Percentiles rank a stretch among this genome's conserved stretches.
Evolutionary conservation across 1,140 invertebrate genomes (phyloP).

Genomic region (Drosophila nigromelanica): DNA sequence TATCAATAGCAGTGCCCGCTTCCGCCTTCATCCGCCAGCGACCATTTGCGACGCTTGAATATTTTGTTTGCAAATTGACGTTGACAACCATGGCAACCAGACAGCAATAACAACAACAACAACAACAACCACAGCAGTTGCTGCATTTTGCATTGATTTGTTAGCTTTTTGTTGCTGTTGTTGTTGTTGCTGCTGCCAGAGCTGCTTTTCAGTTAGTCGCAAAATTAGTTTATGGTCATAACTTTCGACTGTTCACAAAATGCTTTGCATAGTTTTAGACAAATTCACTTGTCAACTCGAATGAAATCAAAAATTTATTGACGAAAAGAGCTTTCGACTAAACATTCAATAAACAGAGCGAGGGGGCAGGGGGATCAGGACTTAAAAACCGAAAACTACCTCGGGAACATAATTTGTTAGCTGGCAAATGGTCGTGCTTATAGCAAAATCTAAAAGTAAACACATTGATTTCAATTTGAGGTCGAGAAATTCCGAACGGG

Average conservation of each 20-base stretch:
- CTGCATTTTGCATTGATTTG: slow-evolving; percentile 57
- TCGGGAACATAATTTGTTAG: neutral
- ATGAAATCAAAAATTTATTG: slow-evolving; percentile 12
- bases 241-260: slow-evolving; percentile 1
- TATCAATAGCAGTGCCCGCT: neutral
- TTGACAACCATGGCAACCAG: slow-evolving; percentile 52
- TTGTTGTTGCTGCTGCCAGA: slow-evolving; percentile 10
- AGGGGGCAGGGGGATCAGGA: neutral
- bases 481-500: too few relatives aligned
- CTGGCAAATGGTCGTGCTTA: too few relatives aligned
- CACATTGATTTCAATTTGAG: too few relatives aligned
- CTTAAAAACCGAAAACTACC: neutral
- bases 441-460: neutral
- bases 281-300: slow-evolving; percentile 8
- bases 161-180: slow-evolving; percentile 27
- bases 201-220: slow-evolving; percentile 15
- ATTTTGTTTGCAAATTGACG: slow-evolving; percentile 62
- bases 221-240: slow-evolving; percentile 49
- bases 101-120: slow-evolving; percentile 9
- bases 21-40: neutral
- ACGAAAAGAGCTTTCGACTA: too few relatives aligned
- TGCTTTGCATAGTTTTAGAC: neutral
- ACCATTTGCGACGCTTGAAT: neutral
- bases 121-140: slow-evolving; percentile 12
- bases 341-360: neutral